Conservation (phyloP, 1,140 invertebrate genomes). For the Galleria mellonella region DNA sequence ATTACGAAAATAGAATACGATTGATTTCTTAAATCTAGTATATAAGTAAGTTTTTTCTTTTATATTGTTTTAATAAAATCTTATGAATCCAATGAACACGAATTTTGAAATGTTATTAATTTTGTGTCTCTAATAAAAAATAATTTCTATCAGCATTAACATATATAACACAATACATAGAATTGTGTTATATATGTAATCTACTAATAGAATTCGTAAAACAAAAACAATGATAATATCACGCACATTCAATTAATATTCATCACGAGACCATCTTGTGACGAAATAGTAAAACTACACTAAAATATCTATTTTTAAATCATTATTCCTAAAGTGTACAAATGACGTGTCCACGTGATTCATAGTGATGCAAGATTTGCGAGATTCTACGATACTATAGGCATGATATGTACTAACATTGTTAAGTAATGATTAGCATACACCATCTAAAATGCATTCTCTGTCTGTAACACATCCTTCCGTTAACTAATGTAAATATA, state of each 20-base stretch:
- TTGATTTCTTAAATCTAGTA: too few relatives aligned
- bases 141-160: neutral
- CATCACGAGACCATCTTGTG: too few relatives aligned
- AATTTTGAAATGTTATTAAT: too few relatives aligned
- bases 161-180: too few relatives aligned
- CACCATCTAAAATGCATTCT: constrained; percentile 44
- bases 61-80: too few relatives aligned
- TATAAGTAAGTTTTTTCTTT: too few relatives aligned
- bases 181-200: too few relatives aligned
- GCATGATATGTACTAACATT: constrained; percentile 27
- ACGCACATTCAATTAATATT: too few relatives aligned
- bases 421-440: constrained; percentile 55
- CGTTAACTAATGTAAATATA: constrained; percentile 14
- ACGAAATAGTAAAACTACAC: neutral
- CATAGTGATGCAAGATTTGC: constrained; percentile 46
- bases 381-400: constrained; percentile 41
- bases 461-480: constrained; percentile 25
- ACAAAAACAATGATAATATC: too few relatives aligned
- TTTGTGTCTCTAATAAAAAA: neutral
- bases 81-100: too few relatives aligned
- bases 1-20: too few relatives aligned
- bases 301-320: neutral
- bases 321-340: neutral
- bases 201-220: too few relatives aligned
- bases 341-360: constrained; percentile 18